A percentile compares a stretch with the other conserved stretches of the same genome.
Evolutionary conservation across 2,797 vertebrate genomes (phyloP).

Genomic region (Otus scops): DNA sequence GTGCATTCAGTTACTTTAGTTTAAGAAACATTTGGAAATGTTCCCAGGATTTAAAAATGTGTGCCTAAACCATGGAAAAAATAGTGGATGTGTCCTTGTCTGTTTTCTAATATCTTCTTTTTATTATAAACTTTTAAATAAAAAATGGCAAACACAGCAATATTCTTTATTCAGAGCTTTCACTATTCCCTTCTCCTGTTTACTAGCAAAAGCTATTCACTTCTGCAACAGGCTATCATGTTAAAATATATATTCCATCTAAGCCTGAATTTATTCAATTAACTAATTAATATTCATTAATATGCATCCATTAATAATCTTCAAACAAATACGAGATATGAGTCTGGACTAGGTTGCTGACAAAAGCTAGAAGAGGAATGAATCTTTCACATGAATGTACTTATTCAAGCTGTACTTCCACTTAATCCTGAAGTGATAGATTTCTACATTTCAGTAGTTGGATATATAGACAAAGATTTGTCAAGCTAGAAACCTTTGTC

Average conservation of each 20-base stretch:
- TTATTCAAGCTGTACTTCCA: not conserved
- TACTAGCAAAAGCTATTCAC: not conserved
- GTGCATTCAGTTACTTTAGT: not conserved
- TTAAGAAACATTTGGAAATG: not conserved
- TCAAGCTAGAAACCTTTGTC: not conserved
- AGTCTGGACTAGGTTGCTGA: not conserved
- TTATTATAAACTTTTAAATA: not conserved
- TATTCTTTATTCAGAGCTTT: not conserved
- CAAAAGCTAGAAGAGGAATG: not conserved
- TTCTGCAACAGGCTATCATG: not conserved
- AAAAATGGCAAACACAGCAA: not conserved
- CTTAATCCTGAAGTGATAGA: not conserved
- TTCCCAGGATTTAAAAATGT: not conserved
- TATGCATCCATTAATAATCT: not conserved
- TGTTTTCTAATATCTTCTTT: not conserved
- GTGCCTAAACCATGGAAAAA: not conserved
- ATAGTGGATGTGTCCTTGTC: not conserved
- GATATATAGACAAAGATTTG: not conserved
- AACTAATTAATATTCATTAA: slow-evolving; percentile 21
- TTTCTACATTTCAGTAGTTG: not conserved
- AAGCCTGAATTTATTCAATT: not conserved
- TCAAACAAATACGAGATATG: not conserved
- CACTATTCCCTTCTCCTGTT: not conserved
- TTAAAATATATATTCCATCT: not conserved
- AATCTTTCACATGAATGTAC: not conserved